phyloP scores from a whole-genome alignment of 2,797 vertebrate genomes.

The Chromis chromis region DNA sequence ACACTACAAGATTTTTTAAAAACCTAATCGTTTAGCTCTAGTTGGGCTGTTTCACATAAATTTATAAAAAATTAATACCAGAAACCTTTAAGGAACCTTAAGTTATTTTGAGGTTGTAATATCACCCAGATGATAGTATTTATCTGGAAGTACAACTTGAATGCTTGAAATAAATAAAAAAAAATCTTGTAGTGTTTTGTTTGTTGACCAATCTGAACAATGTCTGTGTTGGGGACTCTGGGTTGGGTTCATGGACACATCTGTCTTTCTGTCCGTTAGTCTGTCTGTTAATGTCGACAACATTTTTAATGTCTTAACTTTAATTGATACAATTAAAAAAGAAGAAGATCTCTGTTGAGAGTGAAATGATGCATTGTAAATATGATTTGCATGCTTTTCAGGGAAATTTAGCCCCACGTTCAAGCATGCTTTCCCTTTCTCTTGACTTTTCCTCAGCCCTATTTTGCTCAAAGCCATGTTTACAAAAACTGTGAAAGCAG shows the following conservation, averaged over 20 bases:
- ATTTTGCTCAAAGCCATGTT: conserved; percentile 86
- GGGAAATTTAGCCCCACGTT: conserved; percentile 69
- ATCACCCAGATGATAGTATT: background rate
- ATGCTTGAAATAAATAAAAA: conserved; percentile 38
- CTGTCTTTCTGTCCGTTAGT: conserved; percentile 68
- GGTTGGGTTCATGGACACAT: conserved; percentile 61
- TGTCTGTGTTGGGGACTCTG: conserved; percentile 46
- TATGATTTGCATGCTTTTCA: conserved; percentile 85
- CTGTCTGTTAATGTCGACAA: conserved; percentile 75
- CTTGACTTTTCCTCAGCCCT: conserved; percentile 64
- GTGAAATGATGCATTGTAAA: conserved; percentile 78
- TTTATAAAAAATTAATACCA: conserved; percentile 30
- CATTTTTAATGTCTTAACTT: conserved; percentile 80
- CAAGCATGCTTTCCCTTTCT: conserved; percentile 77
- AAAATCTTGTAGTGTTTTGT: conserved; percentile 78
- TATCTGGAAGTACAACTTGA: conserved; percentile 28
- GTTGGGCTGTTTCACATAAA: conserved; percentile 34
- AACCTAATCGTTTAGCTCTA: conserved; percentile 10
- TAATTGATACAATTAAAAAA: conserved; percentile 58
- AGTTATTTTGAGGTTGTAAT: background rate
- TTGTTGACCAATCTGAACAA: conserved; percentile 59
- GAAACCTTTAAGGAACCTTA: background rate
- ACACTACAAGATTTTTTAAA: conserved; percentile 72
- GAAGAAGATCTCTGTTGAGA: conserved; percentile 49
- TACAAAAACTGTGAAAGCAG: conserved; percentile 86